Evolutionary conservation across 2,888 invertebrate species (phyloP).

Genomic region (Athetis lepigone): DNA sequence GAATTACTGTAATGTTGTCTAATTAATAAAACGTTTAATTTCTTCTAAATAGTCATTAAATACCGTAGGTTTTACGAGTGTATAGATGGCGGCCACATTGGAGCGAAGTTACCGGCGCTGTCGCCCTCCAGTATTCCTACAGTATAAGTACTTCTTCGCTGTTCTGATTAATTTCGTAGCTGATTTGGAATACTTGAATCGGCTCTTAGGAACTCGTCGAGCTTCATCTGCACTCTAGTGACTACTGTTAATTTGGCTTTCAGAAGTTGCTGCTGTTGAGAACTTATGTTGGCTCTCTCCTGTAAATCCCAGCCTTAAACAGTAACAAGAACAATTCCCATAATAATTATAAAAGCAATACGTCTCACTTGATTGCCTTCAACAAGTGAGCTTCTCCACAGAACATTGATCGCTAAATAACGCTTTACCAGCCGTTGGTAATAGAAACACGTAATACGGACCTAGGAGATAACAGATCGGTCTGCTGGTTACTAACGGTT

Average conservation of each 20-base stretch:
- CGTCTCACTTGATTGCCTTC: slow-evolving; percentile 24
- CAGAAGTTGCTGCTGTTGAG: too few species aligned
- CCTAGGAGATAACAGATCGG: slow-evolving; percentile 35
- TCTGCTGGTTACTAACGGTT: slow-evolving; percentile 40
- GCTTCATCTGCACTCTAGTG: too few species aligned
- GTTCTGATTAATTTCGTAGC: too few species aligned
- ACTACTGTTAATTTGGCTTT: too few species aligned
- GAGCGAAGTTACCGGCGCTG: too few species aligned
- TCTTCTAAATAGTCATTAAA: slow-evolving; percentile 6
- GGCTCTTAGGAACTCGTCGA: too few species aligned
- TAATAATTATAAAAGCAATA: slow-evolving; percentile 30
- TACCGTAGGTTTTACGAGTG: background rate
- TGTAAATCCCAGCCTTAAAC: too few species aligned
- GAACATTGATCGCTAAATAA: slow-evolving; percentile 39
- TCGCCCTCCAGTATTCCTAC: too few species aligned
- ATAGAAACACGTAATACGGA: slow-evolving; percentile 44
- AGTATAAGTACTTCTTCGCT: too few species aligned
- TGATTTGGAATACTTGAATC: too few species aligned
- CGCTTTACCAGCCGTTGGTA: slow-evolving; percentile 30
- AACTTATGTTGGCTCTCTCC: too few species aligned
- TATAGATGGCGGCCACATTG: too few species aligned
- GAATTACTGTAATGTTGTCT: background rate
- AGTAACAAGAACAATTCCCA: background rate
- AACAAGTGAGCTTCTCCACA: slow-evolving; percentile 15
- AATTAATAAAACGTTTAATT: background rate